These are phyloP conservation scores for Pseudoips prasinana DNA, from an alignment of 2,888 invertebrate genomes.

Conservation along the genomic window DNA sequence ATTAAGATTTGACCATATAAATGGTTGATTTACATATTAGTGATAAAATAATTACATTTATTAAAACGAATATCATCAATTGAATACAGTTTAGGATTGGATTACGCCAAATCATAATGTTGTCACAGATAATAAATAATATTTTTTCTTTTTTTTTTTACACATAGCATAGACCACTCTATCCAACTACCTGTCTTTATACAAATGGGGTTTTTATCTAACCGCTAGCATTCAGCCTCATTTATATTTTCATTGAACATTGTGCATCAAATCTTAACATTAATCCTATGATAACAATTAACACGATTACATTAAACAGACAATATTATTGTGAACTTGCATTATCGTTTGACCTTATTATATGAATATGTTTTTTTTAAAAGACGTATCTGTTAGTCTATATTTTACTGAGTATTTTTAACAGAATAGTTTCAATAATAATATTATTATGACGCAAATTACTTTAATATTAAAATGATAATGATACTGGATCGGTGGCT, in stretches of 20 bases:
- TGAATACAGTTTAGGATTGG: too few species aligned
- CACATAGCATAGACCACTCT: conserved; percentile 14
- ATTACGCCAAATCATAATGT: too few species aligned
- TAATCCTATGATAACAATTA: conserved; percentile 67
- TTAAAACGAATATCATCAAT: too few species aligned
- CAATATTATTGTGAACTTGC: conserved; percentile 57
- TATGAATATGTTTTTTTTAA: conserved; percentile 32
- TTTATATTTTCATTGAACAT: conserved; percentile 58
- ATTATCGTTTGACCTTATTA: conserved; percentile 52
- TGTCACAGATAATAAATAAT: too few species aligned
- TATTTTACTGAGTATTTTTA: not conserved
- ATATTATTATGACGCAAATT: too few species aligned
- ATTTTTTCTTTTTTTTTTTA: too few species aligned
- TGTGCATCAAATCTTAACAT: conserved; percentile 61
- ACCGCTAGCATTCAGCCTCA: conserved; percentile 34
- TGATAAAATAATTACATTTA: too few species aligned
- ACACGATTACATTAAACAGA: conserved; percentile 66
- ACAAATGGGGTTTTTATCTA: conserved; percentile 35
- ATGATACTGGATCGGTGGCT: not conserved
- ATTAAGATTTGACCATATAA: too few species aligned
- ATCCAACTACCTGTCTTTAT: conserved; percentile 21
- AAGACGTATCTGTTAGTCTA: conserved; percentile 50
- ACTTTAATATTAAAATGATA: too few species aligned
- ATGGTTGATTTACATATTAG: too few species aligned
- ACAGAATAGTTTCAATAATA: too few species aligned